Percentiles rank a stretch among this genome's conserved stretches.
Evolutionary conservation across 2,888 invertebrate genomes (phyloP).

Genomic region (Trilocha varians): DNA sequence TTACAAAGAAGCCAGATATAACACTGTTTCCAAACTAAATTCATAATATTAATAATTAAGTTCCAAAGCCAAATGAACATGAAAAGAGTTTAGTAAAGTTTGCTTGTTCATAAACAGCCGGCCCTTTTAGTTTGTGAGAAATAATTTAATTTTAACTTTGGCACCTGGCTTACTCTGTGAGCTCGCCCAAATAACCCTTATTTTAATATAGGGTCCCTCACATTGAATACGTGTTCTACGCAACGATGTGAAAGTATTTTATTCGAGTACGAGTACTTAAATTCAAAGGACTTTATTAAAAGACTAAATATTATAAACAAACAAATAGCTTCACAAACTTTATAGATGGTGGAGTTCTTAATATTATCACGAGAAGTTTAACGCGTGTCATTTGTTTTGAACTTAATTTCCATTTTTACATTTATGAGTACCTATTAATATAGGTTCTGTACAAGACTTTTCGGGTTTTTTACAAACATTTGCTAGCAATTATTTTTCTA

Average conservation of each 20-base stretch:
- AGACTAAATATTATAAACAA: no score
- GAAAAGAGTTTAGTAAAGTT: slow-evolving; percentile 20
- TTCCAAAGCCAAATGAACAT: slow-evolving; percentile 8
- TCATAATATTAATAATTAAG: slow-evolving; percentile 9
- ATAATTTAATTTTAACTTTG: slow-evolving; percentile 24
- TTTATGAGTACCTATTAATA: no score
- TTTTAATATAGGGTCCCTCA: slow-evolving; percentile 12
- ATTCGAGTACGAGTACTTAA: neutral
- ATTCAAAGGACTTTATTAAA: neutral
- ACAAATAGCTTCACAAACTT: no score
- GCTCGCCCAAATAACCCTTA: slow-evolving; percentile 12
- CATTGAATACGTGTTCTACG: slow-evolving; percentile 1
- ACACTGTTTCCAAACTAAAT: neutral
- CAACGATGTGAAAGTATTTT: slow-evolving; percentile 1
- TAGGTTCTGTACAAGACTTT: no score
- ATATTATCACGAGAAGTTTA: no score
- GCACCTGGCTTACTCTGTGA: slow-evolving; percentile 27
- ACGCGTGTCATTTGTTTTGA: no score
- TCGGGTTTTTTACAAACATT: no score
- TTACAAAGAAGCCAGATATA: no score
- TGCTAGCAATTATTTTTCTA: no score
- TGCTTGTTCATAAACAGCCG: slow-evolving; percentile 27
- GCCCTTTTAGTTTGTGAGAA: slow-evolving; percentile 26
- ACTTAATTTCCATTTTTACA: no score
- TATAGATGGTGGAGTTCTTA: no score